Base-by-base conservation (phyloP, 1,140 invertebrate species). In the Caenorhabditis remanei region DNA sequence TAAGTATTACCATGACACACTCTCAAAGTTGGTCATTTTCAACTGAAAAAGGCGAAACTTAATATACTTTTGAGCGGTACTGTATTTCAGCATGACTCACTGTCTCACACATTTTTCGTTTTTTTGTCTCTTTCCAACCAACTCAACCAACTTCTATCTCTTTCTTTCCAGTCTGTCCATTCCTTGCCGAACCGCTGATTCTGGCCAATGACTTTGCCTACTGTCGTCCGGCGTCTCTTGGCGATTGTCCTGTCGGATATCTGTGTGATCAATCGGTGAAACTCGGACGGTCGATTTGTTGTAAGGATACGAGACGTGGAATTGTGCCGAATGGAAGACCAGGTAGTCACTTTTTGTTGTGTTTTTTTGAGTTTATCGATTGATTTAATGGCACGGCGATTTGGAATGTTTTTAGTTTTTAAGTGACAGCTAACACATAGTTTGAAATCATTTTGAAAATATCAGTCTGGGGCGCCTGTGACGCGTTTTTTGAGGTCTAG, bases 261-360 rank as follows among this genome's bases (percentile, higher is more conserved):
- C 87, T 91, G 16, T 91, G 90, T 79, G 90, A 91, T 83, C 90
- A 91, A 53, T 88, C 85, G 32, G 91, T 91, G 79, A 91, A 88
- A 32, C 87, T 91, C 16, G 90, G 90, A 19, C 43, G 90, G 16
- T 90, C 90, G n/a, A 91, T 91, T 56, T 91, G 90, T 71, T 91
- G 90, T 71, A 88, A 89, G 55, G 90, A 90, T 67, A 63, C 82
- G 13, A 21, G 88, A 71, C 67, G 85, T 50, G 65, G 55, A 55
- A 56, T 56, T 65, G 43, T 75, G 9, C 61, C 61, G n/a, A 71
- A 87, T n/a, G 41, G 75, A 61, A 48, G 65, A 65, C 43, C 79
- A 55, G 86, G 71, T 83, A 48, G 4, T 13, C 0, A 61, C 7
- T 63, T 83, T 75, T 83, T 75, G 13, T 48, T 63, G 41, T 32